Base-by-base conservation (phyloP, 2,797 vertebrate genomes). In the Neosilurus hyrtlii region DNA sequence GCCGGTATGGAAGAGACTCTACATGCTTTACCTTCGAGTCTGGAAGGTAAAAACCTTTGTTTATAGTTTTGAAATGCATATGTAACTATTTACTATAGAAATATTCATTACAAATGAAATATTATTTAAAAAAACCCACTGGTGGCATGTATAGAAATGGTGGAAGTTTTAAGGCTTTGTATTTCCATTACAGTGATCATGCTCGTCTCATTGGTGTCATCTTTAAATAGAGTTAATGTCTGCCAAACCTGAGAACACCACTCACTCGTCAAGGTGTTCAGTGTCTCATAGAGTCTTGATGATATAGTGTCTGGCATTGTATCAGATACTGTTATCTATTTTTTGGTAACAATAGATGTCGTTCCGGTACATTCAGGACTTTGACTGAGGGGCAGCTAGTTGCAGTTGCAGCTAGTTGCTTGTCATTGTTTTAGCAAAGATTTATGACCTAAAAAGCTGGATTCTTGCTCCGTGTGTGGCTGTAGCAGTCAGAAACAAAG, bases 11-110 rank as follows among this genome's bases (percentile, higher is more conserved):
- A 26, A 94, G 97, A 72, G 97, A 99, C 89, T 97, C 97, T 4
- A 99, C 97, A 0, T 99, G 97, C 97, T 99, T 99, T 92, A 99
- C 98, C 0, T 99, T 99, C 83, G 98, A 99, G 87, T 98, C 98
- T 0, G 98, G 98, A 93, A 99, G 97, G 97, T 98, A 93, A 51
- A 52, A 16, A 0, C 8, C 15, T 61, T 37, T 10, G 8, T 35
- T 52, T 71, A 11, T 51, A n/a, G 37, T 52, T 9, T 72, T 5
- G 24, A n/a, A 6, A 51, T 18, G 65, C 16, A 14, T 20, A 20
- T 1, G 22, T 10, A 15, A 26, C 24, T 54, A 54, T 30, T 22
- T 12, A 20, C 10, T 74, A 15, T 20, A 35, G 18, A 7, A 71
- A 15, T 51, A 43, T 70, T 70, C 18, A 12, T 5, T 35, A 68